Base-by-base conservation (phyloP, 92 coral and sea anemone species). In the Parazoanthus atlanticus region DNA sequence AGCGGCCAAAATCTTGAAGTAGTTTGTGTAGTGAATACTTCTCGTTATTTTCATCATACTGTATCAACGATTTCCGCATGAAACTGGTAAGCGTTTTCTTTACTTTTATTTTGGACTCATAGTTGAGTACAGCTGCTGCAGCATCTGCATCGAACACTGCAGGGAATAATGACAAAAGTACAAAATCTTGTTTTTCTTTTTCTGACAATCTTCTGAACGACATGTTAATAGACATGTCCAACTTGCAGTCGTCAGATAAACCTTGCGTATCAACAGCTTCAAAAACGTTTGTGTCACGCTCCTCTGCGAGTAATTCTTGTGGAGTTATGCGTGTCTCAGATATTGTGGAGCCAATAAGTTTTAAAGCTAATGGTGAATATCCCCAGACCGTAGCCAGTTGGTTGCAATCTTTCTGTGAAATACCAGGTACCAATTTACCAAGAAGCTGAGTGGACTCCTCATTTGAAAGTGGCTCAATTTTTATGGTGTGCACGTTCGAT, bases 181-280 rank as follows among this genome's bases (percentile, higher is more conserved):
- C 36, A 72, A 72, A 72, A 7, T 72, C 38, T 13, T 5, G 40
- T 72, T 72, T 72, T 7, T 72, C 76, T 72, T 72, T 21, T 72
- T 72, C 76, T 30, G 76, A 72, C 36, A 72, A 72, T 31, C 76
- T 72, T 32, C 25, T 72, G 76, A 72, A 72, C 23, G 76, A 72
- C 16, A 72, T 72, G 16, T 72, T 36, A 72, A 72, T 72, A 5
- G 76, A 72, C 41, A 21, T 36, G 32, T 72, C 76, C 36, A 72
- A 31, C 23, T 72, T 72, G 36, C 36, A 36, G 36, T 72, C 40
- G 21, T 72, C 38, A 31, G 76, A 36, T 13, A 72, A 30, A 72
- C 36, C 76, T 30, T 72, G 36, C 41, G 21, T 30, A 36, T 72
- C 76, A 29, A 72, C 76, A 72, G 36, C 76, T 72, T 72, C 76